Base-by-base conservation (phyloP, 2,888 invertebrate species). In the Drosophila mayaguana region DNA sequence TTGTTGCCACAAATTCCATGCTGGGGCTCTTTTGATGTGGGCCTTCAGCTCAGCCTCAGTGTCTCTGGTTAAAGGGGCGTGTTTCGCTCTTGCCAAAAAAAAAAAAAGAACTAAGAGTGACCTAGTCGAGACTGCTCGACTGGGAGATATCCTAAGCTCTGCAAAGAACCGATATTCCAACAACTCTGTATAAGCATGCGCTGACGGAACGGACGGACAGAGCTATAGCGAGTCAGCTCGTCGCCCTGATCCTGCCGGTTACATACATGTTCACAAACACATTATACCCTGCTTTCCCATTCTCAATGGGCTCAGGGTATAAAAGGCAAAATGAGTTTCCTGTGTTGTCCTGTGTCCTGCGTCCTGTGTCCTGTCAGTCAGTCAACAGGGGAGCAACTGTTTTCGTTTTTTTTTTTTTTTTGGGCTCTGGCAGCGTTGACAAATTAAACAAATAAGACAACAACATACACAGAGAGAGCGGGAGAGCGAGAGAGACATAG, bases 361-460 rank as follows among this genome's bases (percentile, higher is more conserved):
- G 55, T 53, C n/a, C n/a, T n/a, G n/a, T n/a, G n/a, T n/a, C n/a
- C n/a, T 72, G 62, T 63, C 66, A 65, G 65, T 62, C 63, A 64
- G 59, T 68, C 72, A 65, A 68, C 69, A 68, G 50, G 66, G 67
- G 62, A 63, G 68, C 65, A 60, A 78, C 59, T 75, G 63, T 57
- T 63, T 16, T 40, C 50, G 36, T 18, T 38, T 46, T 38, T 42
- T 42, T 70, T 38, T 18, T 38, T 46, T 38, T 42, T 42, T 70
- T 38, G 46, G 46, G 45, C 22, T 12, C 32, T 22, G 50, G 20
- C 63, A 67, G 64, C 65, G 67, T 65, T 81, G 69, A 88, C 83
- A 84, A 84, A 86, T 84, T 84, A 84, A 88, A 86, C 88, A 85
- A 88, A 88, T 83, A 86, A 83, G 78, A 83, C 72, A 83, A 80